Evolutionary conservation across 2,797 vertebrate genomes (phyloP).

Genomic region (Helostoma temminkii): DNA sequence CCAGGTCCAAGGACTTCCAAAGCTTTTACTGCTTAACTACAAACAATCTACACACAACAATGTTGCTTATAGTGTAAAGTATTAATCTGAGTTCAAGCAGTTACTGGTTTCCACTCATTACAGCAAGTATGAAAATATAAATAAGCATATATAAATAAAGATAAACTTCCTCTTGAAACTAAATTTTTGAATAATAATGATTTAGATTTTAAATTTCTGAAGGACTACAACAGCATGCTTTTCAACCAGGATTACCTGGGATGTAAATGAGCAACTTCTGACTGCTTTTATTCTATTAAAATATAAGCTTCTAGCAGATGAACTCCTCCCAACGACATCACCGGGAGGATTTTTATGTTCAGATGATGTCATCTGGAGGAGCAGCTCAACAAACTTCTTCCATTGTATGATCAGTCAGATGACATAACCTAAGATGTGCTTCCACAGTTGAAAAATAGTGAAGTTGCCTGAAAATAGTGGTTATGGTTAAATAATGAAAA

Average conservation of each 20-base stretch:
- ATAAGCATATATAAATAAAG: too few relatives aligned
- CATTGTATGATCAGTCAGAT: too few relatives aligned
- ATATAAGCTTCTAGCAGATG: too few relatives aligned
- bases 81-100: not conserved
- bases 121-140: constrained; percentile 2
- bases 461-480: not conserved
- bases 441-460: too few relatives aligned
- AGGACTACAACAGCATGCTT: not conserved
- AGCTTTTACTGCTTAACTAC: not conserved
- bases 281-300: too few relatives aligned
- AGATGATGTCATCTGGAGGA: too few relatives aligned
- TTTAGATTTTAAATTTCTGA: not conserved
- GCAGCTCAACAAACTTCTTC: too few relatives aligned
- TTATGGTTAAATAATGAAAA: not conserved
- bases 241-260: not conserved
- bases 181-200: not conserved
- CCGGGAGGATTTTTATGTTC: too few relatives aligned
- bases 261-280: not conserved
- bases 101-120: constrained; percentile 22
- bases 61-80: constrained; percentile 18
- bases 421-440: too few relatives aligned
- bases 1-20: not conserved
- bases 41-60: constrained; percentile 10
- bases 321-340: too few relatives aligned
- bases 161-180: not conserved